Conservation (phyloP, 1,140 invertebrate species). For the Aphelenchoides besseyi region DNA sequence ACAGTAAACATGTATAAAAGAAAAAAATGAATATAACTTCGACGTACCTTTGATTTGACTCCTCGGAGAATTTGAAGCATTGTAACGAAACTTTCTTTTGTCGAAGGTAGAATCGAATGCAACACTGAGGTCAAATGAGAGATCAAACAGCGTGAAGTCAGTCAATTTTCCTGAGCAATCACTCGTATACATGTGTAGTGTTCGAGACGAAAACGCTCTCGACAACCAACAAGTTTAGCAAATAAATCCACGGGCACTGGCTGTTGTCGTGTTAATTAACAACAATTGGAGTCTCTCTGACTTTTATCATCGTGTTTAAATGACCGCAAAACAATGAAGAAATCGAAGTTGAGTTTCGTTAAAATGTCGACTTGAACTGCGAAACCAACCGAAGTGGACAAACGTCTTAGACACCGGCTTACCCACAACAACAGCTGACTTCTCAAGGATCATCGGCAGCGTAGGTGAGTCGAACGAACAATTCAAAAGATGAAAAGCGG, state of each 20-base stretch:
- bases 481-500: no score
- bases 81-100: background rate
- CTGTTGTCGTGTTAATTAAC: no score
- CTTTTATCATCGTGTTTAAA: no score
- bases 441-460: background rate
- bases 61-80: background rate
- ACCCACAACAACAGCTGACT: constrained; percentile 17
- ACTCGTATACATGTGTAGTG: background rate
- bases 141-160: background rate
- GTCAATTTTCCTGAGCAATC: background rate
- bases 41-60: background rate
- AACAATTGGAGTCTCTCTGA: no score
- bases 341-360: no score
- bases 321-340: no score
- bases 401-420: background rate
- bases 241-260: no score
- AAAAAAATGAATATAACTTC: background rate
- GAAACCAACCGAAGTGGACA: constrained; percentile 20
- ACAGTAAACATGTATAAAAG: background rate
- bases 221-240: no score
- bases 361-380: no score
- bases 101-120: no score
- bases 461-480: background rate
- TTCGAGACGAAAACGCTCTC: no score
- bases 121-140: no score